Base-by-base conservation (phyloP, 1,140 invertebrate species). In the Helicoverpa armigera region DNA sequence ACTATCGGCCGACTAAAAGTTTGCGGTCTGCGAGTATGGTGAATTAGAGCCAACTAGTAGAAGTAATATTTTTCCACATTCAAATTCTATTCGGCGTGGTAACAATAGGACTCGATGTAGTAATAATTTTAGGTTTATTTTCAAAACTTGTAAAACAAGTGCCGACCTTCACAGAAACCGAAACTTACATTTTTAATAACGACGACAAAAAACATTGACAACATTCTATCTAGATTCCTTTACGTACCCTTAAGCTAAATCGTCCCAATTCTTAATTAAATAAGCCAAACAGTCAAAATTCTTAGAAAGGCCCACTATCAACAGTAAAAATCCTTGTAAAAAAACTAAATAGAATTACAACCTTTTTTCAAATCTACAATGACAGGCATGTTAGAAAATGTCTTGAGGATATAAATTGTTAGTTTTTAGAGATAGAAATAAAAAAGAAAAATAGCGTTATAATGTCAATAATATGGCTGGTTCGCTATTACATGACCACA, bases 401-500 rank as follows among this genome's bases (percentile, higher is more conserved):
- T 12, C 58, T 29, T 60, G 10, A 29, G 58, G 58, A 60, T 60
- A 60, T 60, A 29, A 60, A 60, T 12, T 12, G 16, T 18, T 11
- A 58, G 12, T 58, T 58, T 58, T 23, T 23, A 23, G 3, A 58
- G 11, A 58, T 16, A 60, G 13, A 60, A 60, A 16, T 60, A 29
- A 23, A 0, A 58, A 7, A 58, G 56, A 60, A 29, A 60, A 60
- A 16, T 60, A 11, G 3, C 5, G 35, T 5, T 43, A 7, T 43
- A 60, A 60, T 60, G 58, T 60, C 58, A 60, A 60, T 60, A 60
- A 10, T 60, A 12, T 60, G 11, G 29, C 9, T 60, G 23, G 58
- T 60, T 60, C 23, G 9, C 29, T 60, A 29, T 29, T 12, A 60
- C 58, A 29, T 60, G n/a, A 60, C 23, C 23, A 13, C 12, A 23